A percentile compares a stretch with the other conserved stretches of the same genome.
phyloP scores from a whole-genome alignment of 2,888 invertebrate species.

The Nomada lathburiana region DNA sequence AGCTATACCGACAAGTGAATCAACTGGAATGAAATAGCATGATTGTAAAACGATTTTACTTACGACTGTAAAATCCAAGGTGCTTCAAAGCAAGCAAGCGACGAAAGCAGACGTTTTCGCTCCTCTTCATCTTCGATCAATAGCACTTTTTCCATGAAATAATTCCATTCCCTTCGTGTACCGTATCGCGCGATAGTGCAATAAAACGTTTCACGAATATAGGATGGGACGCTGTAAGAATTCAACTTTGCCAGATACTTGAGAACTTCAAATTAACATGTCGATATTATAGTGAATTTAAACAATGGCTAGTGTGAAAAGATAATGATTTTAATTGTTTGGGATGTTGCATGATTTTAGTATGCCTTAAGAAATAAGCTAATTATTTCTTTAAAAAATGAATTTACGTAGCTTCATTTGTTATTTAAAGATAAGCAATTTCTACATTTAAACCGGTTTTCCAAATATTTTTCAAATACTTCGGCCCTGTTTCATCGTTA shows the following conservation, averaged over 20 bases:
- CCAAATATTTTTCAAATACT: too few relatives aligned
- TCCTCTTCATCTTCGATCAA: slow-evolving; percentile 72
- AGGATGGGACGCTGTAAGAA: slow-evolving; percentile 71
- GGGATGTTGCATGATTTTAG: too few relatives aligned
- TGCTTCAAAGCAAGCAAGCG: slow-evolving; percentile 79
- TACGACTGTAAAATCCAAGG: slow-evolving; percentile 79
- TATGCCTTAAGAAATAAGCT: too few relatives aligned
- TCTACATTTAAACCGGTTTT: too few relatives aligned
- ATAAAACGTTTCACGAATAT: slow-evolving; percentile 74
- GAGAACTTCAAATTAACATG: background rate
- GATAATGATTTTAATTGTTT: too few relatives aligned
- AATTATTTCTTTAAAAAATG: too few relatives aligned
- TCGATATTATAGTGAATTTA: too few relatives aligned
- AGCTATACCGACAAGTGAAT: too few relatives aligned
- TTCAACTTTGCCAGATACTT: background rate
- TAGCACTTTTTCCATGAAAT: slow-evolving; percentile 70
- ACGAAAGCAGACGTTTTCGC: slow-evolving; percentile 75
- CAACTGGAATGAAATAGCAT: too few relatives aligned
- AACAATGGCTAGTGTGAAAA: too few relatives aligned
- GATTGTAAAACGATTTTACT: slow-evolving; percentile 55
- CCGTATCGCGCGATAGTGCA: slow-evolving; percentile 78
- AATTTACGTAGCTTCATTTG: too few relatives aligned
- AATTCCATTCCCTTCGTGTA: slow-evolving; percentile 75
- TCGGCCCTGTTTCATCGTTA: too few relatives aligned
- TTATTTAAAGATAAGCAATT: background rate